phyloP scores from a whole-genome alignment of 2,888 invertebrate species.

The Hemicrepidius hirtus region DNA sequence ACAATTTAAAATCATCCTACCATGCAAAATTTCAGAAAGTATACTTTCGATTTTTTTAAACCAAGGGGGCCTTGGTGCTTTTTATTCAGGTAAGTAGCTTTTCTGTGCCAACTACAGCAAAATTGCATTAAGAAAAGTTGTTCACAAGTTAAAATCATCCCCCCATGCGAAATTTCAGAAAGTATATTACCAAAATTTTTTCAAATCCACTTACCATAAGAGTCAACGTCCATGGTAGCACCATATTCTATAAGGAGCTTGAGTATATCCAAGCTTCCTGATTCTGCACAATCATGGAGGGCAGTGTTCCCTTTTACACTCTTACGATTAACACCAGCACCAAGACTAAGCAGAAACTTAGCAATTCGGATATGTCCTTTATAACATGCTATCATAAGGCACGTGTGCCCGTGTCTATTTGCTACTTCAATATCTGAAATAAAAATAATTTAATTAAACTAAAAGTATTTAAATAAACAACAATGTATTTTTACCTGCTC shows the following conservation, averaged over 20 bases:
- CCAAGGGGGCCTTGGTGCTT: too few species aligned
- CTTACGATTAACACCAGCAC: slow-evolving; percentile 94
- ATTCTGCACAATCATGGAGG: slow-evolving; percentile 98
- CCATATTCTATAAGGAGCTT: slow-evolving; percentile 91
- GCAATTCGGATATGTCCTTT: slow-evolving; percentile 95
- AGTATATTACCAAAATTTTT: too few species aligned
- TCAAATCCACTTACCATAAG: slow-evolving; percentile 91
- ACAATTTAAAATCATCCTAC: too few species aligned
- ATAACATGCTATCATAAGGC: slow-evolving; percentile 98
- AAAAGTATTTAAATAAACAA: neutral
- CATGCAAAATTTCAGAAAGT: too few species aligned
- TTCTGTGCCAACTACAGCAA: too few species aligned
- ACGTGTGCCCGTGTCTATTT: slow-evolving; percentile 96
- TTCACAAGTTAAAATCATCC: too few species aligned
- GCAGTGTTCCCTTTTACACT: slow-evolving; percentile 96
- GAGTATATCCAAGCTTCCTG: slow-evolving; percentile 93
- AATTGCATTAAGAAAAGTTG: too few species aligned
- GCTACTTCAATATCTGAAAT: slow-evolving; percentile 92
- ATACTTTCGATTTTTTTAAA: too few species aligned
- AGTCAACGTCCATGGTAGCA: slow-evolving; percentile 95
- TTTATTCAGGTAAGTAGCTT: too few species aligned
- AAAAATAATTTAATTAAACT: neutral
- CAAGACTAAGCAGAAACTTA: slow-evolving; percentile 88
- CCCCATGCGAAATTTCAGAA: too few species aligned
- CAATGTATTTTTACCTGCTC: slow-evolving; percentile 79